Conservation (phyloP, 2,113 vertebrate species). For the Bucco capensis region DNA sequence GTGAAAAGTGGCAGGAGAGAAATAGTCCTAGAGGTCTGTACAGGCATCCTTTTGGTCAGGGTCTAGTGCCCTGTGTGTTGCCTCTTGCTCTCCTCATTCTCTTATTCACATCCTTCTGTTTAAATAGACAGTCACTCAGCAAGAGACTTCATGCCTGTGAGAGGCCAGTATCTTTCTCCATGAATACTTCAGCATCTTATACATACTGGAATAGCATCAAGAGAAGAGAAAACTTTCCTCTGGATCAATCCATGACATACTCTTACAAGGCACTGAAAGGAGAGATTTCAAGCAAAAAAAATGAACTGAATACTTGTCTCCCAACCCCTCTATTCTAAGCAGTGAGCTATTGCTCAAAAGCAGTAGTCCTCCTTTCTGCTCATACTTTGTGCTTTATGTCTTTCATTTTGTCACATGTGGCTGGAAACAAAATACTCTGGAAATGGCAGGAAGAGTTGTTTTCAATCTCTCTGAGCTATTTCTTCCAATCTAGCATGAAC, state of each 20-base stretch:
- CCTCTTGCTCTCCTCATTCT: not conserved
- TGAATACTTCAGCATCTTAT: not conserved
- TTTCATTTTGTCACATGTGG: not conserved
- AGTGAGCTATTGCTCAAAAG: not conserved
- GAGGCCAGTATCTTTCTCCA: not conserved
- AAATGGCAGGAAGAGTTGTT: not conserved
- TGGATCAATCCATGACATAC: not conserved
- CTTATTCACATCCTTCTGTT: not conserved
- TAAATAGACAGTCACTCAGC: not conserved
- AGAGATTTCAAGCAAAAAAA: not conserved
- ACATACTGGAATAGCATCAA: not conserved
- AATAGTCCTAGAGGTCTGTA: not conserved
- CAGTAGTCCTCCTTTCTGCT: not conserved
- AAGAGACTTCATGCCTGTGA: not conserved
- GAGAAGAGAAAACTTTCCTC: not conserved
- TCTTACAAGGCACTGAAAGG: not conserved
- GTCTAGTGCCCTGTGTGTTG: not conserved
- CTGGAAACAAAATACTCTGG: not conserved
- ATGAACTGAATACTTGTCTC: not conserved
- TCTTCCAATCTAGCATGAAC: not conserved
- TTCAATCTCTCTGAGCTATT: not conserved
- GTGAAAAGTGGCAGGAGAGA: not conserved
- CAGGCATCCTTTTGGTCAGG: not conserved
- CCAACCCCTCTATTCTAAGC: not conserved
- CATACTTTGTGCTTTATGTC: not conserved